Percentiles rank a stretch among this genome's conserved stretches.
These are phyloP conservation scores for Plotosus lineatus DNA, from an alignment of 2,113 vertebrate genomes.

Conservation along the genomic window DNA sequence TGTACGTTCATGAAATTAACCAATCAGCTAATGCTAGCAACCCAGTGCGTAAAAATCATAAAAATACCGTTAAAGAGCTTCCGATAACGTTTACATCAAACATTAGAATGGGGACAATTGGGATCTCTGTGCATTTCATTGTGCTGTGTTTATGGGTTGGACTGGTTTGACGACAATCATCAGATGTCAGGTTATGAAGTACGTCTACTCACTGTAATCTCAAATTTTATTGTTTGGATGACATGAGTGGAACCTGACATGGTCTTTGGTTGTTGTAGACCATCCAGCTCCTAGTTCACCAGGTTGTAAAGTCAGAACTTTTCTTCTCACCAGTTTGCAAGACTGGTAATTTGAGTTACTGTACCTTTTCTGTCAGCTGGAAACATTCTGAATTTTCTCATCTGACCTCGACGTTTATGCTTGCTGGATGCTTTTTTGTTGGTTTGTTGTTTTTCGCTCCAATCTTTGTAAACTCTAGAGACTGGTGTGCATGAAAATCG, in stretches of 20 bases:
- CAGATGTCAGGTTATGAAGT: background rate
- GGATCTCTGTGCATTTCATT: background rate
- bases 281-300: background rate
- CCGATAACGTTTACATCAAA: background rate
- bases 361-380: background rate
- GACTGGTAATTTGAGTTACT: background rate
- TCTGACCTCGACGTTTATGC: background rate
- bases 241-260: background rate
- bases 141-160: background rate
- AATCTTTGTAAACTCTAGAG: background rate
- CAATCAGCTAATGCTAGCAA: background rate
- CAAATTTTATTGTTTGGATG: background rate
- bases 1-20: conserved; percentile 8
- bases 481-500: background rate
- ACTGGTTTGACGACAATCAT: background rate
- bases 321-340: background rate
- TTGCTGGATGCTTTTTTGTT: background rate
- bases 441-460: background rate
- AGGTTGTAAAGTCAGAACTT: background rate
- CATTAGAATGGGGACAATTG: background rate
- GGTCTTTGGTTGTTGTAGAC: background rate
- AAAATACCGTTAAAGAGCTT: background rate
- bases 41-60: background rate
- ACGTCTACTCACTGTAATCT: background rate
- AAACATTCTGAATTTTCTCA: background rate